Conservation (phyloP, 2,888 invertebrate genomes). For the Campoletis raptor region DNA sequence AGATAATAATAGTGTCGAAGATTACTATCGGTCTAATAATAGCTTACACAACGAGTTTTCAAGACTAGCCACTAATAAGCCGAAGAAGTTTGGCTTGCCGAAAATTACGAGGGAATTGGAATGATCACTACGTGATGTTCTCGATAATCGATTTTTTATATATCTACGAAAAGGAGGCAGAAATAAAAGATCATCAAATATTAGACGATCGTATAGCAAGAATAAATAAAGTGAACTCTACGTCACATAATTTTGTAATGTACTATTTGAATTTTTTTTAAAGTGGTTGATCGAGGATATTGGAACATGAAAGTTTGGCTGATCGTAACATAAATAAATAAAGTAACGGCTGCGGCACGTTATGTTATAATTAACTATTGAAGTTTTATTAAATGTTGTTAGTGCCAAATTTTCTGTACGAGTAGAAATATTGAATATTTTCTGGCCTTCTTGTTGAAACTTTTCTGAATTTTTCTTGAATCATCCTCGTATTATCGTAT, state of each 20-base stretch:
- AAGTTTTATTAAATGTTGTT: not conserved
- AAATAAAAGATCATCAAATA: not conserved
- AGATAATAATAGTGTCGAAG: conserved; percentile 31
- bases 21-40: conserved; percentile 21
- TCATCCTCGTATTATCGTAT: conserved; percentile 1
- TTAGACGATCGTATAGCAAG: not conserved
- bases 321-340: not conserved
- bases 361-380: not conserved
- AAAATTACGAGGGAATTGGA: not conserved
- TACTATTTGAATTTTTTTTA: not conserved
- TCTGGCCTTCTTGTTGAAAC: not conserved
- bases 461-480: not conserved
- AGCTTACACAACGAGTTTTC: conserved; percentile 7
- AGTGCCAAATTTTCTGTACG: not conserved
- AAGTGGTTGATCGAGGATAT: not conserved
- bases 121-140: not conserved
- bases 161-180: not conserved
- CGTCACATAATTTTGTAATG: not conserved
- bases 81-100: not conserved
- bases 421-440: not conserved
- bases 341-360: not conserved
- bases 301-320: not conserved
- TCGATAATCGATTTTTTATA: not conserved
- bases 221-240: not conserved
- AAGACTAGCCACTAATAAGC: conserved; percentile 1